Evolutionary conservation across 2,888 invertebrate genomes (phyloP), one percentile per base, ranked within the genome.

Genomic region (Aphodius sticticus): DNA sequence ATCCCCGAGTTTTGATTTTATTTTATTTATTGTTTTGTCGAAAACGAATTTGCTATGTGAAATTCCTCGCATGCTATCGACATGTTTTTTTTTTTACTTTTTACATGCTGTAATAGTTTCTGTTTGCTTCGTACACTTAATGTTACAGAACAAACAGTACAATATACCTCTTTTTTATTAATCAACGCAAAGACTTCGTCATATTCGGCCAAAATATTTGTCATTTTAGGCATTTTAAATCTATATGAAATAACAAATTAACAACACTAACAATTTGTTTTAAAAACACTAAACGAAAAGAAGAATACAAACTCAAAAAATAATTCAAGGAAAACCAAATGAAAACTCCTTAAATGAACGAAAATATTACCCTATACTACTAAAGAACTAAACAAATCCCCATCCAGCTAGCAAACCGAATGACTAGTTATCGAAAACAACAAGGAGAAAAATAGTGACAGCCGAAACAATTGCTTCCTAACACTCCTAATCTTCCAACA

Each of bases 1-100:
- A n/a, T 15, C 35, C 16, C 3, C 15, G 35, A 15, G 38, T 38
- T 71, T 71, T 72, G 72, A 72, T 36, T 36, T 72, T 26, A 72
- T 72, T 72, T n/a, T 72, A 72, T 72, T 72, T 72, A 72, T 72
- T 16, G 72, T 72, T 72, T 53, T 53, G 53, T 53, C 53, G 53
- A 53, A 53, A 53, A 53, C 53, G 53, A 53, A 53, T 53, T 53
- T 53, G 53, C 53, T 53, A 12, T 53, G 53, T 53, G 53, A 53
- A 53, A 1, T 53, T 53, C 12, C 3, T 53, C 53, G 53, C 53
- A 53, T 53, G 12, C 6, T 9, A 53, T 53, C 12, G 1, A 53
- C 4, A 53, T 5, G 53, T 53, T 53, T 53, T 53, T 53, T 53
- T 53, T 53, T 53, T 53, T 5, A 12, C 53, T 53, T 53, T 53